These are phyloP conservation scores for Rhinatrema bivittatum DNA, from an alignment of 2,797 vertebrate genomes.

Conservation along the genomic window DNA sequence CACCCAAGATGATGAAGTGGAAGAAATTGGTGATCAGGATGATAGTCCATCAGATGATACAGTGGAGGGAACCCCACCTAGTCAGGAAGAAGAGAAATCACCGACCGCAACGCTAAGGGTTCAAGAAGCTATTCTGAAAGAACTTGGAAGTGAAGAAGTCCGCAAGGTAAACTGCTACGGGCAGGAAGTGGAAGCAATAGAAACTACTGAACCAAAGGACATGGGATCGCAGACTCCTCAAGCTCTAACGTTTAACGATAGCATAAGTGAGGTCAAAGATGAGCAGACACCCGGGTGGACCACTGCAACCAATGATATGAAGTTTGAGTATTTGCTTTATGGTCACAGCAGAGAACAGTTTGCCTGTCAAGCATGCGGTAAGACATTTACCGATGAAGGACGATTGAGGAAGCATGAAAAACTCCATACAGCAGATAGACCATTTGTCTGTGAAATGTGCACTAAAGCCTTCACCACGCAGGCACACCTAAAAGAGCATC, in stretches of 20 bases:
- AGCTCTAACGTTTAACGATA: slow-evolving; percentile 76
- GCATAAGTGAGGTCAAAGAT: slow-evolving; percentile 83
- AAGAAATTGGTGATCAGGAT: slow-evolving; percentile 84
- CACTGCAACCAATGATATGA: slow-evolving; percentile 82
- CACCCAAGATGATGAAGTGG: slow-evolving; percentile 76
- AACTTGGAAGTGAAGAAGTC: slow-evolving; percentile 88
- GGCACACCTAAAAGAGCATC: slow-evolving; percentile 93
- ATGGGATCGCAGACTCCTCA: slow-evolving; percentile 79
- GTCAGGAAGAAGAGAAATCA: slow-evolving; percentile 74
- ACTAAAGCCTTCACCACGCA: slow-evolving; percentile 96
- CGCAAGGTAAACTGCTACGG: slow-evolving; percentile 91
- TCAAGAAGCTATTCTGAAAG: slow-evolving; percentile 89
- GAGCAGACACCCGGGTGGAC: slow-evolving; percentile 88
- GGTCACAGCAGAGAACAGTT: slow-evolving; percentile 88
- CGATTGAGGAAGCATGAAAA: slow-evolving; percentile 88
- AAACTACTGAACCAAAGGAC: slow-evolving; percentile 72
- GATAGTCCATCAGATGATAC: slow-evolving; percentile 80
- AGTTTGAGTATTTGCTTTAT: slow-evolving; percentile 88
- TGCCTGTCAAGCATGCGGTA: slow-evolving; percentile 84
- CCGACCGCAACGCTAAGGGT: slow-evolving; percentile 73
- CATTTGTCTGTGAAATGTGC: slow-evolving; percentile 94
- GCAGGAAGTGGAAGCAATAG: slow-evolving; percentile 86
- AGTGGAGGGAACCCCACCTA: slow-evolving; percentile 75
- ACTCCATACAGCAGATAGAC: slow-evolving; percentile 88
- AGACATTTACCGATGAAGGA: slow-evolving; percentile 82